Evolutionary conservation across 2,888 invertebrate genomes (phyloP), one percentile per base, ranked within the genome.

Genomic region (Chymomyza caudatula): DNA sequence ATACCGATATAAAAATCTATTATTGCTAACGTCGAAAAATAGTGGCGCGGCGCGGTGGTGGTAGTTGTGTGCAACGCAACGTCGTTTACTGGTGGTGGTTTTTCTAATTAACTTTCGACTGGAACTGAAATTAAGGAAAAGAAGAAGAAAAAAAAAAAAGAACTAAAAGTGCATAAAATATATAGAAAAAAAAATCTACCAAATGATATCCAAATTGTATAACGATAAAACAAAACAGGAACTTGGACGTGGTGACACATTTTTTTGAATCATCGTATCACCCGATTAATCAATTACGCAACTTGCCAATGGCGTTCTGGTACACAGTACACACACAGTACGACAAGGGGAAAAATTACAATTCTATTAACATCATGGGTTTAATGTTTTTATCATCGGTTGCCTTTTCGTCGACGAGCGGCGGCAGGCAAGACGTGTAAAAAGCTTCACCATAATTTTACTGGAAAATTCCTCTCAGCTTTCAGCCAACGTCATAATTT

Each of bases 21-120:
- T 75, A 77, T 87, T 86, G 85, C 85, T 78, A 85, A 87, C 86
- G 73, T 85, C 73, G 70, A 72, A 78, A 25, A 75, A 78, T 85
- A 68, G 63, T 68, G 69, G 65, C 82, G 83, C 83, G 83, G 77
- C 77, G 43, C 77, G 65, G 62, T 72, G 25, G n/a, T 42, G 55
- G 55, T 49, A 55, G 51, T 72, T 66, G 81, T 80, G 65, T 60
- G 65, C 61, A 43, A 69, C 56, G 65, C 67, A n/a, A 42, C 17
- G 25, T 53, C 43, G 71, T 71, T 69, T 74, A 58, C 76, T 76
- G 77, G 77, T 78, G 77, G 77, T 78, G 72, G 78, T 15, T 78
- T 77, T 79, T 66, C 67, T 58, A 77, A 71, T 78, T 76, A 81
- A 87, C 86, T 85, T 78, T 80, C 74, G 67, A 72, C 77, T 70